These are phyloP conservation scores for Psix sp. DNA, from an alignment of 1,140 invertebrate genomes.

Conservation along the genomic window DNA sequence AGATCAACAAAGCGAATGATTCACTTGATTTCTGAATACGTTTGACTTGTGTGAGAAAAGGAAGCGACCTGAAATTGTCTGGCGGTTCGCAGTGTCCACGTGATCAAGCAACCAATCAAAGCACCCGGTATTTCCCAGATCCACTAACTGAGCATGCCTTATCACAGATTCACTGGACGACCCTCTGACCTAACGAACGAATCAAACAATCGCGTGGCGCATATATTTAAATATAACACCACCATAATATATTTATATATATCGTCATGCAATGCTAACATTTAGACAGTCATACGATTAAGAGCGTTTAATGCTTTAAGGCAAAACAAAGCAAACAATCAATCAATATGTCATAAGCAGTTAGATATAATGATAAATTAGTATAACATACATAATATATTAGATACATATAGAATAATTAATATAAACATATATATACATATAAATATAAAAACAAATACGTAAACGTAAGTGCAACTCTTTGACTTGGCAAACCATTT, in stretches of 20 bases:
- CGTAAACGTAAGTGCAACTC: slow-evolving; percentile 78
- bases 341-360: slow-evolving; percentile 10
- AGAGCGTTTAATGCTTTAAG: slow-evolving; percentile 54
- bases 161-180: too few relatives aligned
- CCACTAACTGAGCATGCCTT: too few relatives aligned
- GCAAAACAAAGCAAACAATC: slow-evolving; percentile 17
- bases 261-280: slow-evolving; percentile 25
- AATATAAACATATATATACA: slow-evolving; percentile 13
- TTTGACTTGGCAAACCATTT: slow-evolving; percentile 88
- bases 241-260: slow-evolving; percentile 38
- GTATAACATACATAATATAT: slow-evolving; percentile 27
- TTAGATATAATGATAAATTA: slow-evolving; percentile 3
- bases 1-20: too few relatives aligned
- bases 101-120: too few relatives aligned
- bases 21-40: too few relatives aligned
- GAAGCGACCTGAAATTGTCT: too few relatives aligned
- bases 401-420: slow-evolving; percentile 44
- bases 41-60: too few relatives aligned
- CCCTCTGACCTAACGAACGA: too few relatives aligned
- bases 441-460: slow-evolving; percentile 67
- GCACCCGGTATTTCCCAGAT: too few relatives aligned
- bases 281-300: slow-evolving; percentile 32
- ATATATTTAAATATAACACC: slow-evolving; percentile 42
- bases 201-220: slow-evolving; percentile 13
- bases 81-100: too few relatives aligned